phyloP scores from a whole-genome alignment of 1,140 invertebrate genomes.

The Trissolcus basalis region DNA sequence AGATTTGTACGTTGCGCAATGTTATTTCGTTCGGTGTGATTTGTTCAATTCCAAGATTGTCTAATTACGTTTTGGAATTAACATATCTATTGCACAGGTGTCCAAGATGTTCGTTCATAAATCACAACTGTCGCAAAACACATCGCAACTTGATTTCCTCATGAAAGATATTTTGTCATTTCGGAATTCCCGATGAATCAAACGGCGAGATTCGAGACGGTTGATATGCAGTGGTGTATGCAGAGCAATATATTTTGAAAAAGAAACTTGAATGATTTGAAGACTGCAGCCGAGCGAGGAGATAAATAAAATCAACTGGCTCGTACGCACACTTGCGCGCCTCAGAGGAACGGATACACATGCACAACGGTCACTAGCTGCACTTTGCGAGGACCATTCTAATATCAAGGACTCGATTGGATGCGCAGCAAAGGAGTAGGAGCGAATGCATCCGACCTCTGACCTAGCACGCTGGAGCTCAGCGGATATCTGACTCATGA shows the following conservation, averaged over 20 bases:
- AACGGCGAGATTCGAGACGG: conserved; percentile 1
- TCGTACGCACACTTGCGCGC: conserved; percentile 31
- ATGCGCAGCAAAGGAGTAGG: conserved; percentile 62
- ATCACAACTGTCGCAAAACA: conserved; percentile 16
- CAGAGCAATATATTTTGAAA: no score
- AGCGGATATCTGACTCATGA: conserved; percentile 72
- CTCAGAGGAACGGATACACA: conserved; percentile 22
- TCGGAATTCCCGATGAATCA: conserved; percentile 29
- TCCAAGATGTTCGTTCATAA: conserved; percentile 18
- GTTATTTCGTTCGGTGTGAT: no score
- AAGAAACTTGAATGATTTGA: no score
- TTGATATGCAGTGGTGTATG: no score
- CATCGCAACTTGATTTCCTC: conserved; percentile 18
- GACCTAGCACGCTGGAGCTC: conserved; percentile 71
- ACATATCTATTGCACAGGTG: conserved; percentile 19
- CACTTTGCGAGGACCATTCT: conserved; percentile 70
- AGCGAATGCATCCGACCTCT: conserved; percentile 70
- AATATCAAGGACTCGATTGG: conserved; percentile 72
- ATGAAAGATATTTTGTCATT: conserved; percentile 20
- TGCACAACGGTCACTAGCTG: conserved; percentile 67
- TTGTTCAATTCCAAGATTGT: conserved; percentile 1
- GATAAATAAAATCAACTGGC: conserved; percentile 11
- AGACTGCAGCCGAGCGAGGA: conserved; percentile 8
- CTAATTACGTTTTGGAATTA: conserved; percentile 27
- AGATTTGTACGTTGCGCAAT: no score